Evolutionary conservation across 1,140 invertebrate genomes (phyloP), one percentile per base, ranked within the genome.

Genomic region (Orussus abietinus): DNA sequence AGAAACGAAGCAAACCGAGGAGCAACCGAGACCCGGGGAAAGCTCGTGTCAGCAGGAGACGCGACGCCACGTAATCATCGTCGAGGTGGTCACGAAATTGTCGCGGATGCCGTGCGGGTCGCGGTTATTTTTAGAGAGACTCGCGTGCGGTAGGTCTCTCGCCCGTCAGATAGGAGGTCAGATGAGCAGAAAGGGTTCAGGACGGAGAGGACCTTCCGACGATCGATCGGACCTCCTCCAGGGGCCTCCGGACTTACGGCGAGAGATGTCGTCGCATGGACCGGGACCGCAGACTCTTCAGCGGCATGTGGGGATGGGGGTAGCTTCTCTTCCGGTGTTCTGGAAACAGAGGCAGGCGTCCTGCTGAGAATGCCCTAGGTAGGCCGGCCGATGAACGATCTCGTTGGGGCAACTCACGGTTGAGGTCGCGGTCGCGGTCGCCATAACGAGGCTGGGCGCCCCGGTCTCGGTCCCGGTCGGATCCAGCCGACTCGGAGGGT

Each of bases 321-420:
- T 83, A 83, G 52, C 78, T 82, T 57, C 75, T 77, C 55, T 81
- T 77, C 14, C 81, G 69, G 54, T 83, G 81, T 63, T 80, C 81
- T 83, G 61, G 9, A 71, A 65, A 18, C 31, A 49, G 59, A 45
- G n/a, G 20, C 13, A 12, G 11, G n/a, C 31, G 31, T 3, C 4
- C 14, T 10, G 10, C 14, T 18, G 31, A 13, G 11, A 14, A 10
- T 5, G 17, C 14, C 31, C 31, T 18, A 33, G 13, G 20, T 7
- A 14, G 31, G 6, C 6, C 6, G 11, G 12, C 9, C 10, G 4
- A 11, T 33, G n/a, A 14, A 25, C 26, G 18, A 21, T 38, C 29
- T 38, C 35, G n/a, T n/a, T n/a, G n/a, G n/a, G n/a, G n/a, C 29
- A 20, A 71, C 74, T 73, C 66, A 79, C 76, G 71, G 60, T 72